Evolutionary conservation across 2,113 vertebrate genomes (phyloP), one percentile per base, ranked within the genome.

Genomic region (Todiramphus chloris): DNA sequence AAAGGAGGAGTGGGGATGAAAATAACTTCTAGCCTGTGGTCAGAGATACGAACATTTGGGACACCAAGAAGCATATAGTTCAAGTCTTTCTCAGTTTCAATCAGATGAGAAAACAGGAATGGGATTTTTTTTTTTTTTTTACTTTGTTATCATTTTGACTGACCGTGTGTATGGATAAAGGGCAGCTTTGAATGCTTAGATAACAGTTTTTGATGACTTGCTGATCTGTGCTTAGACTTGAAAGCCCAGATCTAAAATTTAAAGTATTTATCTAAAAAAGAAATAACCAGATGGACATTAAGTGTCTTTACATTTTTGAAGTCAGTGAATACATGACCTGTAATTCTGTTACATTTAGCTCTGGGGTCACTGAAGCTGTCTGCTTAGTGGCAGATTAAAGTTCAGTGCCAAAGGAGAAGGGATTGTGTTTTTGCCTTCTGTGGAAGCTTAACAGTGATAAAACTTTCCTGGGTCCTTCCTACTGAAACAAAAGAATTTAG

Each of bases 391-490:
- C 31, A 64, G 30, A 56, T 60, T 46, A 13, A 72, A 72, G 48
- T 89, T 96, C 56, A 69, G 72, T 92, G 56, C 76, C 39, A 37
- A 17, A 46, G 50, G 55, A 35, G 43, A 79, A 84, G n/a, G 13
- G 14, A 51, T 68, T 76, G 33, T 63, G 67, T 86, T 21, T 92
- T 64, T 86, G 39, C 41, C 81, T 66, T n/a, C 0, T 74, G 28
- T 94, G 92, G 87, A 85, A 93, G 56, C 69, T 89, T 94, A 83
- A 94, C 79, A 87, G 80, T 53, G 68, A 76, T 74, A 92, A 87
- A 93, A 63, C 13, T 80, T 80, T 25, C 23, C 56, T 8, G 41
- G 56, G 46, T 46, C 19, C 46, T 16, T 75, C 9, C 39, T 59
- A 8, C 35, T 76, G 51, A 85, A 89, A 66, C 13, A 68, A 80